Percentiles rank a stretch among this genome's conserved stretches.
These are phyloP conservation scores for Aphelenchoides avenae DNA, from an alignment of 1,140 invertebrate genomes.

Conservation along the genomic window DNA sequence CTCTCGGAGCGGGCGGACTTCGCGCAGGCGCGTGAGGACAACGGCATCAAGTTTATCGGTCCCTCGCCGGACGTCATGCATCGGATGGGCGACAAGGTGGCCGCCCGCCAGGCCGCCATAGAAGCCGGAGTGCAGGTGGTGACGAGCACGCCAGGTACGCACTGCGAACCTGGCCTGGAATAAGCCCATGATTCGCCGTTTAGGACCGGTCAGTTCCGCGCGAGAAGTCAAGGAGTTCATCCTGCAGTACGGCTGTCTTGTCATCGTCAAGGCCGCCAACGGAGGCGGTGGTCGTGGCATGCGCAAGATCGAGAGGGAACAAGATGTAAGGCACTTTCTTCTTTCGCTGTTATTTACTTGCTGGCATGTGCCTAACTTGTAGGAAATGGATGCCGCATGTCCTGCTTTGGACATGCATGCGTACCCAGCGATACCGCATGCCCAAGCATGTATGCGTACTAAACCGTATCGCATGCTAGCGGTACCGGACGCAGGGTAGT, in stretches of 20 bases:
- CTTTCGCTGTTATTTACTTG: too few species aligned
- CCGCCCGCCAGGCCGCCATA: constrained; percentile 78
- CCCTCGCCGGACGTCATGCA: constrained; percentile 82
- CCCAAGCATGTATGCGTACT: too few species aligned
- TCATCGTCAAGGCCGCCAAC: constrained; percentile 97
- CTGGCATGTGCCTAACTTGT: too few species aligned
- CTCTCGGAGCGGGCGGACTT: constrained; percentile 94
- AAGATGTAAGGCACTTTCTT: constrained; percentile 67
- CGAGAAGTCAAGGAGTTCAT: constrained; percentile 88
- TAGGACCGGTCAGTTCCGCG: constrained; percentile 81
- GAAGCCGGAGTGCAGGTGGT: constrained; percentile 68
- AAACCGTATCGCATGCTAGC: too few species aligned
- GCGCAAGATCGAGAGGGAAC: constrained; percentile 85
- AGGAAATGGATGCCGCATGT: too few species aligned
- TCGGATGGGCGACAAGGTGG: constrained; percentile 95
- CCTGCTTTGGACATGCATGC: too few species aligned
- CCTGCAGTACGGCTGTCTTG: constrained; percentile 83
- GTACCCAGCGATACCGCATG: constrained; percentile 66
- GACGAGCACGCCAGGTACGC: constrained; percentile 80
- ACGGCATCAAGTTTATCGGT: constrained; percentile 89
- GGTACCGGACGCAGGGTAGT: too few species aligned
- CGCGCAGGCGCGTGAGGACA: constrained; percentile 84
- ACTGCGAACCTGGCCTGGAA: constrained; percentile 71
- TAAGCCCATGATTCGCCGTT: constrained; percentile 84
- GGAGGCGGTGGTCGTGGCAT: constrained; percentile 96